phyloP scores from a whole-genome alignment of 2,113 vertebrate species.

The Terrapene triunguis region DNA sequence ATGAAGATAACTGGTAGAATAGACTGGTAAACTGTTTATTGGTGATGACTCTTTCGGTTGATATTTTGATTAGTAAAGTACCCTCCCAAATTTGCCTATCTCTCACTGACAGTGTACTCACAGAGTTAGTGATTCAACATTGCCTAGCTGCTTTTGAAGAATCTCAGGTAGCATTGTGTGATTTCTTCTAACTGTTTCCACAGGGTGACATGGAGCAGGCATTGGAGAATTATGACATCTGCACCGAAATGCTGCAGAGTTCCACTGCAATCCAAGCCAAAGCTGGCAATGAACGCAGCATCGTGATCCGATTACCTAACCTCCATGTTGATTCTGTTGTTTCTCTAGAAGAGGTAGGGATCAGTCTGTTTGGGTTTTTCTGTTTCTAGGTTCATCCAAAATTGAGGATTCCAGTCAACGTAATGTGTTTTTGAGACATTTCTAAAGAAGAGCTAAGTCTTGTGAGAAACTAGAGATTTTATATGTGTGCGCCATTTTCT shows the following conservation, averaged over 20 bases:
- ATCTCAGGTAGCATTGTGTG: not conserved
- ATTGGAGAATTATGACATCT: slow-evolving; percentile 94
- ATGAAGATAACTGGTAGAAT: not conserved
- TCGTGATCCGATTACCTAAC: slow-evolving; percentile 88
- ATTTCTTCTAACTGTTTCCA: not conserved
- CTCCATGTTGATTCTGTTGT: slow-evolving; percentile 89
- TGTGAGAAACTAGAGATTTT: not conserved
- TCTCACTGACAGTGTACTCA: not conserved
- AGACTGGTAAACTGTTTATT: not conserved
- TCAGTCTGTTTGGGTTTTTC: not conserved
- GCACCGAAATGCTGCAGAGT: slow-evolving; percentile 90
- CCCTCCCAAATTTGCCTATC: not conserved
- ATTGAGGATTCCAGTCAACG: not conserved
- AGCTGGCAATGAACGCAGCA: slow-evolving; percentile 69
- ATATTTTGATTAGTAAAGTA: not conserved
- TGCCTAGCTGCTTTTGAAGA: not conserved
- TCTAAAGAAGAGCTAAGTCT: not conserved
- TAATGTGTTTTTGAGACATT: not conserved
- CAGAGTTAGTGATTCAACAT: not conserved
- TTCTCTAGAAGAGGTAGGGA: slow-evolving; percentile 92
- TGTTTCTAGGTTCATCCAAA: not conserved
- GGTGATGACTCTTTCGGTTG: not conserved
- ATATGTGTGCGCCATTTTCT: not conserved
- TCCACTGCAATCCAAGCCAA: slow-evolving; percentile 65
- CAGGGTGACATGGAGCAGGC: slow-evolving; percentile 99